Percentiles rank a stretch among this genome's conserved stretches.
Evolutionary conservation across 2,888 invertebrate genomes (phyloP).

Genomic region (Andrena dorsata): DNA sequence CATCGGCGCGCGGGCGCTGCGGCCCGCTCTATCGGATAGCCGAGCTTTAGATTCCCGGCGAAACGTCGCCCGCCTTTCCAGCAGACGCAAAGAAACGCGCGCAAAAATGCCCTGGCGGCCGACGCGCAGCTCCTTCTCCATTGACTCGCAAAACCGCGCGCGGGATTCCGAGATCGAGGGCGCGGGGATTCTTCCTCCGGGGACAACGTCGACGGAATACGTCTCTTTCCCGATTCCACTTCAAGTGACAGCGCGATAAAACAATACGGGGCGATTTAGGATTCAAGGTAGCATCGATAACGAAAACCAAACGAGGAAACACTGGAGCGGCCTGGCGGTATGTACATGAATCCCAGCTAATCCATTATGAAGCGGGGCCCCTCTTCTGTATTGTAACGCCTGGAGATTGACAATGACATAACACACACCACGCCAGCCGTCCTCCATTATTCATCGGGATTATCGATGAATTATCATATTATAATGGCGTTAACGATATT

Average conservation of each 20-base stretch:
- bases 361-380: conserved; percentile 81
- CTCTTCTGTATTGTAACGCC: conserved; percentile 69
- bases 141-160: conserved; percentile 41
- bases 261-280: conserved; percentile 17
- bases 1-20: background rate
- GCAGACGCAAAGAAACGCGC: conserved; percentile 2
- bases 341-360: conserved; percentile 65
- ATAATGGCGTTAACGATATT: conserved; percentile 78
- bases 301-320: conserved; percentile 39
- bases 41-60: background rate
- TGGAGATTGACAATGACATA: conserved; percentile 81
- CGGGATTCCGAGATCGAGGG: conserved; percentile 2
- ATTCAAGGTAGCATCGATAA: conserved; percentile 29
- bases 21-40: background rate
- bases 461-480: conserved; percentile 83
- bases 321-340: conserved; percentile 5
- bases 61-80: conserved; percentile 27
- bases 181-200: background rate
- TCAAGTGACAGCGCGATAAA: background rate
- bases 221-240: background rate
- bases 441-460: conserved; percentile 82
- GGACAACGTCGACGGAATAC: background rate
- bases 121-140: background rate
- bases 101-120: background rate
- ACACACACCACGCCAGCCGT: conserved; percentile 72